Evolutionary conservation across 2,888 invertebrate genomes (phyloP).

Genomic region (Cryptophagus acutangulus): DNA sequence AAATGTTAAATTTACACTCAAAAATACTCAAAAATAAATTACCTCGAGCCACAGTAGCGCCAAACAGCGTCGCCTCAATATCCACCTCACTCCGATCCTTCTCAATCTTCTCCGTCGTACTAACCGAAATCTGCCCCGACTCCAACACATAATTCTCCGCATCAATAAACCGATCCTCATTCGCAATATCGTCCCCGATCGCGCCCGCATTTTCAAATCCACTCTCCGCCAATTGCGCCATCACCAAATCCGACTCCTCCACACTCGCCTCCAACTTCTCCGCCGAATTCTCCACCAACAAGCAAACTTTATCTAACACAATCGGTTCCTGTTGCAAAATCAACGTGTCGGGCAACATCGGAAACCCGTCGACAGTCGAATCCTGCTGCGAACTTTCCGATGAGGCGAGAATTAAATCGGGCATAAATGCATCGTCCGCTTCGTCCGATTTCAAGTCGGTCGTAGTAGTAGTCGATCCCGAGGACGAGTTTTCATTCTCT

Average conservation of each 20-base stretch:
- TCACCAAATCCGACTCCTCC: constrained; percentile 47
- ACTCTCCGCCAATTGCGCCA: constrained; percentile 33
- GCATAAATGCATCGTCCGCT: constrained; percentile 7
- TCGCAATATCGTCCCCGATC: constrained; percentile 50
- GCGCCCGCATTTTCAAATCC: constrained; percentile 34
- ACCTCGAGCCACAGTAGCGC: constrained; percentile 29
- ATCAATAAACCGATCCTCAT: constrained; percentile 67
- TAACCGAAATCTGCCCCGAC: constrained; percentile 53
- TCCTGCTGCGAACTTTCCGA: constrained; percentile 11
- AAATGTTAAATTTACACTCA: no score
- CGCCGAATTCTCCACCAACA: constrained; percentile 35
- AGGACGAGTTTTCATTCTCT: constrained; percentile 24
- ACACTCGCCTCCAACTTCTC: constrained; percentile 46
- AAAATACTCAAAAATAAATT: constrained; percentile 8
- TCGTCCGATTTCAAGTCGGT: constrained; percentile 3
- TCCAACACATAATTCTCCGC: constrained; percentile 75
- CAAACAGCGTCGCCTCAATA: constrained; percentile 46
- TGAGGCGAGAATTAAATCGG: neutral
- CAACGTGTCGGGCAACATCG: constrained; percentile 43
- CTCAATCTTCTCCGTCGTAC: constrained; percentile 26
- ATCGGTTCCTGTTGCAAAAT: constrained; percentile 47
- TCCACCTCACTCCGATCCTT: constrained; percentile 38
- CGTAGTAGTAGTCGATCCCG: constrained; percentile 21
- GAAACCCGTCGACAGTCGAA: constrained; percentile 29
- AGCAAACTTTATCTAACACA: neutral